phyloP scores from a whole-genome alignment of 1,140 invertebrate species.

The Helicorthomorpha holstii region DNA sequence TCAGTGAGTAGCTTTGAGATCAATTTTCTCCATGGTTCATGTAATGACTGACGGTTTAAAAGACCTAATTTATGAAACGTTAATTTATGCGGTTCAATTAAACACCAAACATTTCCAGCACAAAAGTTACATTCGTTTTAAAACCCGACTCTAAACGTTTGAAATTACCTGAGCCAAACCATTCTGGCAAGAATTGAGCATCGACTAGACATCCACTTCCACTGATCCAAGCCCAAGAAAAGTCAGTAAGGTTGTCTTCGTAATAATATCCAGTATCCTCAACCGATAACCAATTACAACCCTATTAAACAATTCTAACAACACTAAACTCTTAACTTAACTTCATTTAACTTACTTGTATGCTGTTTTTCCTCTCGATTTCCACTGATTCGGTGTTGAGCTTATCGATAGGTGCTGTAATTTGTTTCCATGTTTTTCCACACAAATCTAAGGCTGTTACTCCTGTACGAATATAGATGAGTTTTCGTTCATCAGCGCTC shows the following conservation, averaged over 20 bases:
- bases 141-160: too few species aligned
- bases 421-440: constrained; percentile 64
- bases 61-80: too few species aligned
- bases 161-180: constrained; percentile 34
- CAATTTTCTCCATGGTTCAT: constrained; percentile 56
- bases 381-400: background rate
- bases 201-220: constrained; percentile 59
- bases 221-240: constrained; percentile 51
- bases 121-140: too few species aligned
- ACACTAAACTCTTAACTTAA: background rate
- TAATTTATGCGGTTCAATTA: too few species aligned
- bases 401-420: background rate
- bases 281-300: background rate
- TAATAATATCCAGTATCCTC: constrained; percentile 4
- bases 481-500: constrained; percentile 45
- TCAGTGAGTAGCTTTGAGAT: constrained; percentile 49
- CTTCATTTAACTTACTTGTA: background rate
- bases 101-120: too few species aligned
- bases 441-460: constrained; percentile 57
- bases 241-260: background rate
- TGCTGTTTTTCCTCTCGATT: background rate
- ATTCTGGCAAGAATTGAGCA: constrained; percentile 47
- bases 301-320: background rate
- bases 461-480: constrained; percentile 57
- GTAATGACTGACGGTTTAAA: too few species aligned